phyloP scores from a whole-genome alignment of 2,797 vertebrate genomes.

The Potorous gilbertii region DNA sequence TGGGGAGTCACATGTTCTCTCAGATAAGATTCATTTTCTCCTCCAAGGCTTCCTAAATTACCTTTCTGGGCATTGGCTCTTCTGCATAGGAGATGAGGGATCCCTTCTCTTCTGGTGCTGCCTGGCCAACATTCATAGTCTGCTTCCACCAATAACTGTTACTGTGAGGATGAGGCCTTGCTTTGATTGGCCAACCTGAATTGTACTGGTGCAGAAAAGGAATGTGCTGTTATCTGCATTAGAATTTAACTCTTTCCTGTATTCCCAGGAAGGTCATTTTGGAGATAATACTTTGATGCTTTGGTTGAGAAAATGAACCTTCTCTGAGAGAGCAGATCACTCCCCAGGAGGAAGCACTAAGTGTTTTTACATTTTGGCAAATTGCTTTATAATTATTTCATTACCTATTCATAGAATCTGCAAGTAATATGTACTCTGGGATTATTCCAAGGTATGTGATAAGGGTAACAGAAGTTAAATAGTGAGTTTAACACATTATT shows the following conservation, averaged over 20 bases:
- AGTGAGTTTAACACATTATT: not conserved
- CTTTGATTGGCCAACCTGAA: not conserved
- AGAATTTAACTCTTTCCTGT: conserved; percentile 17
- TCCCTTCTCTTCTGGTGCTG: not conserved
- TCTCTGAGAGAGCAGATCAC: not conserved
- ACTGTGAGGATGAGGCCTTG: not conserved
- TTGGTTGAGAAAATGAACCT: conserved; percentile 1
- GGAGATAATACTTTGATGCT: not conserved
- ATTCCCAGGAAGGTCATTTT: not conserved
- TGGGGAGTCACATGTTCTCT: not conserved
- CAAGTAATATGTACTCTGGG: conserved; percentile 18
- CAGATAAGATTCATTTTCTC: not conserved
- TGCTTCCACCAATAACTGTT: not conserved
- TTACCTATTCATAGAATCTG: conserved; percentile 54
- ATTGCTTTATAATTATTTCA: not conserved
- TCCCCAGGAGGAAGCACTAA: not conserved
- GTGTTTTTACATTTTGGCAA: not conserved
- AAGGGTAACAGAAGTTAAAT: conserved; percentile 31
- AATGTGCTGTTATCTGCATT: not conserved
- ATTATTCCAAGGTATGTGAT: conserved; percentile 33
- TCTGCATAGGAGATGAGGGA: not conserved
- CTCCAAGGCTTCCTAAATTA: not conserved
- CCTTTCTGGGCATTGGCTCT: not conserved
- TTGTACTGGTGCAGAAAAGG: not conserved
- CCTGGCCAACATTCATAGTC: not conserved